Conservation (phyloP, 1,140 invertebrate species). For the Vollenhovia emeryi region DNA sequence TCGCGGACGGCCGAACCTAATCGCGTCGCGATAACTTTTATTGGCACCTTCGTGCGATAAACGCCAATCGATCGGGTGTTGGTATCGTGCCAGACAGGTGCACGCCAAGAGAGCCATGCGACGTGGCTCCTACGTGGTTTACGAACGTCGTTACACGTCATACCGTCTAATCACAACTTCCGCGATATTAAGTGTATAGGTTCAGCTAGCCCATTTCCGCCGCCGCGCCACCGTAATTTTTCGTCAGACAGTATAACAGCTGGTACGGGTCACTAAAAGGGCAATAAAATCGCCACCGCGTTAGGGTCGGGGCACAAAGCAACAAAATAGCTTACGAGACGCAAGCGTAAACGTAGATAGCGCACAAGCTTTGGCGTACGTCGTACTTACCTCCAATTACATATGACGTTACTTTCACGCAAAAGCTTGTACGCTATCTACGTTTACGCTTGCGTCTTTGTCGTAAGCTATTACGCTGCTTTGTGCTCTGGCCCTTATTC, state of each 20-base stretch:
- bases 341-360: no score
- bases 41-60: conserved; percentile 33
- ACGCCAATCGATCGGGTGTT: conserved; percentile 7
- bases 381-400: no score
- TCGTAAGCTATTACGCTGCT: no score
- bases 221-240: conserved; percentile 21
- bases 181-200: conserved; percentile 69
- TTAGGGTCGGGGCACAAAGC: no score
- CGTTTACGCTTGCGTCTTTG: no score
- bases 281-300: conserved; percentile 62
- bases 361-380: no score
- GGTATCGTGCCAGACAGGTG: conserved; percentile 19
- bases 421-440: no score
- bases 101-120: background rate
- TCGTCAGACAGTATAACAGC: conserved; percentile 52
- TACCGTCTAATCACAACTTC: conserved; percentile 64
- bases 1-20: background rate
- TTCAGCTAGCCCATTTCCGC: conserved; percentile 46
- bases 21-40: conserved; percentile 44
- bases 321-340: no score
- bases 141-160: conserved; percentile 63
- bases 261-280: conserved; percentile 36
- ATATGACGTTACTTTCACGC: no score
- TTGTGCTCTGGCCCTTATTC: no score
- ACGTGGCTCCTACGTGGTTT: conserved; percentile 63